Percentiles rank a stretch among this genome's conserved stretches.
Evolutionary conservation across 2,888 invertebrate species (phyloP).

Genomic region (Chymomyza procnemis): DNA sequence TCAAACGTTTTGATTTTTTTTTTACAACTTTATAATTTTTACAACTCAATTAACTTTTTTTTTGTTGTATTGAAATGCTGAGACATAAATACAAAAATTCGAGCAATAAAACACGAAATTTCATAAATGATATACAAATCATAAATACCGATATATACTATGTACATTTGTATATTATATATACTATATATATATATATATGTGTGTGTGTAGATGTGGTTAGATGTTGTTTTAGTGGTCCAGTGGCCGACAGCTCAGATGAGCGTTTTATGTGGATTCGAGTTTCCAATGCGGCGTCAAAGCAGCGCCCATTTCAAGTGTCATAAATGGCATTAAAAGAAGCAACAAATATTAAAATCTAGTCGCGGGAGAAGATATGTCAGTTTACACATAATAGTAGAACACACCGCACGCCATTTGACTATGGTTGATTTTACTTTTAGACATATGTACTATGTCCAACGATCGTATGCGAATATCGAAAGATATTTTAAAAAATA

Average conservation of each 20-base stretch:
- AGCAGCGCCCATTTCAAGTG: slow-evolving; percentile 45
- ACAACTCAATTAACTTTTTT: slow-evolving; percentile 69
- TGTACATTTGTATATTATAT: neutral
- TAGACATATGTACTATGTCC: neutral
- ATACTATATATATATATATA: too few relatives aligned
- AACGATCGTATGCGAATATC: too few relatives aligned
- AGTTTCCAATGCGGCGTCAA: slow-evolving; percentile 38
- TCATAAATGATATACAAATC: slow-evolving; percentile 63
- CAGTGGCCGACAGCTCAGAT: slow-evolving; percentile 29
- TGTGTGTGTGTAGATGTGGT: neutral
- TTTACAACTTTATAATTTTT: slow-evolving; percentile 70
- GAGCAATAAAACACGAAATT: slow-evolving; percentile 63
- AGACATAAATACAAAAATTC: slow-evolving; percentile 15
- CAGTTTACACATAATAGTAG: neutral
- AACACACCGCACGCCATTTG: neutral
- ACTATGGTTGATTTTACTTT: too few relatives aligned
- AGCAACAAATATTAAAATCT: neutral
- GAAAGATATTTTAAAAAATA: too few relatives aligned
- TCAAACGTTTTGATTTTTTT: slow-evolving; percentile 20
- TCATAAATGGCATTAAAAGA: slow-evolving; percentile 62
- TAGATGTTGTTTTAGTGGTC: neutral
- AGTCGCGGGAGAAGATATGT: neutral
- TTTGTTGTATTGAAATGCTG: slow-evolving; percentile 45
- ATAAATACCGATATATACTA: slow-evolving; percentile 59
- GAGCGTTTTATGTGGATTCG: slow-evolving; percentile 48